Evolutionary conservation across 2,797 vertebrate genomes (phyloP).

Genomic region (Galagoides demidoff): DNA sequence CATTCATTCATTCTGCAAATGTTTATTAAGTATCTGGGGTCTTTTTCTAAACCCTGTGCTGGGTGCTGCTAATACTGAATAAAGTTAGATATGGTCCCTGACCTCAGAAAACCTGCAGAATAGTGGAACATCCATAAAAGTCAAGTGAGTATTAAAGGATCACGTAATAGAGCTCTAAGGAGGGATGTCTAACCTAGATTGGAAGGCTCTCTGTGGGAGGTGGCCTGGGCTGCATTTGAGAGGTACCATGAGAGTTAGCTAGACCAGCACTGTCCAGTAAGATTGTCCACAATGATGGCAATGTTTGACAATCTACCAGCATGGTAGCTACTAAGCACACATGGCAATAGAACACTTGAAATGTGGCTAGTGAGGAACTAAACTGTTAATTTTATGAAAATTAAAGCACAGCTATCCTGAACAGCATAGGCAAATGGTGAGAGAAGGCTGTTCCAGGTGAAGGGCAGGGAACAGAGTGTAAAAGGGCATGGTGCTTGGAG

Average conservation of each 20-base stretch:
- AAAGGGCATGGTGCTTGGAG: background rate
- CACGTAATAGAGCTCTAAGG: background rate
- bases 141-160: background rate
- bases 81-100: background rate
- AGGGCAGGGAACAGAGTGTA: background rate
- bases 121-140: background rate
- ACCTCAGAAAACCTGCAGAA: background rate
- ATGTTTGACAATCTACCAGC: background rate
- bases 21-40: background rate
- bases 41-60: background rate
- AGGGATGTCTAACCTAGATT: background rate
- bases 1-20: background rate
- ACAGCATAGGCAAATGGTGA: background rate
- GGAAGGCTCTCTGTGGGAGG: background rate
- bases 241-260: background rate
- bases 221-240: background rate
- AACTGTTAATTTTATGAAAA: constrained; percentile 5
- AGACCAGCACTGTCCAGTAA: background rate
- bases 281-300: background rate
- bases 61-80: background rate
- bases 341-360: background rate
- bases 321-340: background rate
- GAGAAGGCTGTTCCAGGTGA: background rate
- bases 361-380: background rate
- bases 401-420: background rate